Conservation (phyloP, 2,113 vertebrate species). For the Macquaria australasica region DNA sequence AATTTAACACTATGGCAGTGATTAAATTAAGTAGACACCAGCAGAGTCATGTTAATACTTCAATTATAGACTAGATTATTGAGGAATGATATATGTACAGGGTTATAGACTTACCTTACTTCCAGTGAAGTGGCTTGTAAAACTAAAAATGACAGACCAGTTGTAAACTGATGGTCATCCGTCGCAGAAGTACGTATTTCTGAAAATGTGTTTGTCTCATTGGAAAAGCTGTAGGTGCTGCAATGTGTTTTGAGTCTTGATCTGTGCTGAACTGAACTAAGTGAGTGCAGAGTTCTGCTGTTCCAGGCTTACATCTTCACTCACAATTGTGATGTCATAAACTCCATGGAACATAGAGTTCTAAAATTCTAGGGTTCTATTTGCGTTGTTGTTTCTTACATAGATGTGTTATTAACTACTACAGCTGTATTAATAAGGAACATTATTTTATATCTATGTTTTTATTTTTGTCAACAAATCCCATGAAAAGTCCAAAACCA, state of each 20-base stretch:
- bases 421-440: no score
- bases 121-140: not conserved
- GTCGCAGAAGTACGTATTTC: not conserved
- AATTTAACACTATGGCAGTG: not conserved
- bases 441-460: no score
- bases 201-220: not conserved
- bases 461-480: no score
- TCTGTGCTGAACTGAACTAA: not conserved
- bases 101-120: not conserved
- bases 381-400: no score
- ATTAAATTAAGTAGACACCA: not conserved
- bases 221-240: not conserved
- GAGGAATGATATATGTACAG: not conserved
- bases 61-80: not conserved
- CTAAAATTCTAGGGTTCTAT: not conserved
- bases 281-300: not conserved
- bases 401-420: no score
- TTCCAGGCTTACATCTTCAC: not conserved
- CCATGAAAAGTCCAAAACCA: no score
- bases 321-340: not conserved
- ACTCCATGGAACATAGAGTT: not conserved
- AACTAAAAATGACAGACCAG: not conserved
- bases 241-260: not conserved
- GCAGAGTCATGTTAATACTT: not conserved
- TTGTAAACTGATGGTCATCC: not conserved